A percentile compares a stretch with the other conserved stretches of the same genome.
Conservation (phyloP, 1,140 invertebrate species). For the Saccostrea echinata region DNA sequence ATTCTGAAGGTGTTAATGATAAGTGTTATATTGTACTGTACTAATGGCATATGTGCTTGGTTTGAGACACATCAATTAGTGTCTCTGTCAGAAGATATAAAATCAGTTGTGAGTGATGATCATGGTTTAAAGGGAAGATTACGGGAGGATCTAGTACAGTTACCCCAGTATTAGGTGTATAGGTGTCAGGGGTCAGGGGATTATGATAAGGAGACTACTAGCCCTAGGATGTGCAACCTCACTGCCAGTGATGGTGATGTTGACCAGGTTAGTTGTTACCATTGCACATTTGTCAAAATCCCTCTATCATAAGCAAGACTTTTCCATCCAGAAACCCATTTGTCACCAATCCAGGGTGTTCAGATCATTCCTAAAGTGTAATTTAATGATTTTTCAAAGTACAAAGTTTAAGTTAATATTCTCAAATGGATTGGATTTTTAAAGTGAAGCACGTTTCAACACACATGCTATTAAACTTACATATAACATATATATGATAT, state of each 20-base stretch:
- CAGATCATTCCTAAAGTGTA: too few species aligned
- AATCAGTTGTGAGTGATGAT: neutral
- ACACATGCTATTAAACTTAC: too few species aligned
- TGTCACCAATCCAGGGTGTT: too few species aligned
- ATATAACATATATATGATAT: too few species aligned
- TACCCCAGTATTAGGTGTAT: neutral
- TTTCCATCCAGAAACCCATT: neutral
- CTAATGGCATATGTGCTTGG: neutral
- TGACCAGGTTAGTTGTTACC: neutral
- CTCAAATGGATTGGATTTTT: too few species aligned
- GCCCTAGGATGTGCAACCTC: neutral
- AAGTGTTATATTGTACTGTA: neutral
- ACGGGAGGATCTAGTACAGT: neutral
- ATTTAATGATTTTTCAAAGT: too few species aligned
- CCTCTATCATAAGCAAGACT: neutral
- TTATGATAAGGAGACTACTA: slow-evolving; percentile 16
- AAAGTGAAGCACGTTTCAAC: too few species aligned
- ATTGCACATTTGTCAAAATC: neutral
- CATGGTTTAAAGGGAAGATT: neutral
- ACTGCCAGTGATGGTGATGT: neutral
- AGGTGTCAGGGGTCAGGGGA: neutral
- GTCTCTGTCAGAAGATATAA: neutral
- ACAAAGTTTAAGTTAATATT: too few species aligned
- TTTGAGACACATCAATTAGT: neutral
- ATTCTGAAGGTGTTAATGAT: slow-evolving; percentile 2